Evolutionary conservation across 2,113 vertebrate species (phyloP).

Genomic region (Gila orcuttii): DNA sequence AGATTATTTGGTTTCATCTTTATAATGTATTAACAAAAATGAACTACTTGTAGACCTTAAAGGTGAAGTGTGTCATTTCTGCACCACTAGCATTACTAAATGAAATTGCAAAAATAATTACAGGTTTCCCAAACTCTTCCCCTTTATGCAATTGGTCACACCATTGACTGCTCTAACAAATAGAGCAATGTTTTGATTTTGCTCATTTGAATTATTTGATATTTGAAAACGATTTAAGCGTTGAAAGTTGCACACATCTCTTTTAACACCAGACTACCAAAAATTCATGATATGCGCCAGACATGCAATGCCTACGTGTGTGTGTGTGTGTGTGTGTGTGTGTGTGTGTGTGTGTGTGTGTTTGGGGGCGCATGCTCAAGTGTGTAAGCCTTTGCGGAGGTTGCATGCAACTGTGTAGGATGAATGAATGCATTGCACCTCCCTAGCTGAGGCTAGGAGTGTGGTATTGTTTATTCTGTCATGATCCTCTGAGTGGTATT

Average conservation of each 20-base stretch:
- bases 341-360: background rate
- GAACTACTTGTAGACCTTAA: background rate
- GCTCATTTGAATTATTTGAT: background rate
- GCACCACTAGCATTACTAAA: background rate
- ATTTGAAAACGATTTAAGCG: background rate
- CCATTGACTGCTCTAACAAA: no score
- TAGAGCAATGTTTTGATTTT: no score
- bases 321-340: background rate
- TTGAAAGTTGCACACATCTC: background rate
- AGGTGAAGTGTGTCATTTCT: background rate
- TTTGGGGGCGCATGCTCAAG: background rate
- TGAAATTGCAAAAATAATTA: background rate
- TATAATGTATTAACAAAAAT: background rate
- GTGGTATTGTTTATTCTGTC: constrained; percentile 42
- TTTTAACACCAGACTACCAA: background rate
- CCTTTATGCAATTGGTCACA: background rate
- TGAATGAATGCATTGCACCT: constrained; percentile 43
- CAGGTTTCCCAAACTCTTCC: background rate
- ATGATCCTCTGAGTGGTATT: constrained; percentile 40
- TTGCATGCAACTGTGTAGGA: constrained; percentile 41
- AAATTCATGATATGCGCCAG: background rate
- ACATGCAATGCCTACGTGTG: background rate
- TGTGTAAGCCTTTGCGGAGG: background rate
- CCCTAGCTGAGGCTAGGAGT: constrained; percentile 39
- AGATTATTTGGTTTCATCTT: background rate